Evolutionary conservation across 2,888 invertebrate species (phyloP).

Genomic region (Azorinus chamasolen): DNA sequence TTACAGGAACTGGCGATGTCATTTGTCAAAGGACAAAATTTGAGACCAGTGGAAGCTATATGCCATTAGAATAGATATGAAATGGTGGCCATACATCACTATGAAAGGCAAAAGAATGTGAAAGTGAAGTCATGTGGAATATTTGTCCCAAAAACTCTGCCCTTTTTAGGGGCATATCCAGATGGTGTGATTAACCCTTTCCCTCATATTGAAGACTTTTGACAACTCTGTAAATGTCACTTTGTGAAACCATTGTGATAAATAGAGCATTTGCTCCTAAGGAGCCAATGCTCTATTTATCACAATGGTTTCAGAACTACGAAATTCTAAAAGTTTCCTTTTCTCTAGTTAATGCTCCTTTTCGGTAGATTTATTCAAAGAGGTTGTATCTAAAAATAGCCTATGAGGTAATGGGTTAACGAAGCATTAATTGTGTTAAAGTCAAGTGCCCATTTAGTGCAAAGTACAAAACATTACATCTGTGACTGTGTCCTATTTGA

Average conservation of each 20-base stretch:
- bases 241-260: too few relatives aligned
- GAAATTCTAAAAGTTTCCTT: too few relatives aligned
- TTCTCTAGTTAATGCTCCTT: too few relatives aligned
- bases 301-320: too few relatives aligned
- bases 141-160: constrained; percentile 18
- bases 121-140: constrained; percentile 23
- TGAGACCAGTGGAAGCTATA: constrained; percentile 13
- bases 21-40: not conserved
- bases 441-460: constrained; percentile 45
- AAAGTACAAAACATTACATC: constrained; percentile 9
- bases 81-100: constrained; percentile 18
- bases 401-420: too few relatives aligned
- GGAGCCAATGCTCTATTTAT: too few relatives aligned
- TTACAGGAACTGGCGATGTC: constrained; percentile 3
- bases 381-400: too few relatives aligned
- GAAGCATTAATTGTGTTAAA: constrained; percentile 25
- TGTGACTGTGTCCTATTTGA: constrained; percentile 34
- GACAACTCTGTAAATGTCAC: too few relatives aligned
- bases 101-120: constrained; percentile 3
- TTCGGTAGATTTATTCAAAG: too few relatives aligned
- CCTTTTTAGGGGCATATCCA: constrained; percentile 34
- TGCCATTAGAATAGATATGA: constrained; percentile 50
- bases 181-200: constrained; percentile 49
- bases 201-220: too few relatives aligned
- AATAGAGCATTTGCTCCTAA: too few relatives aligned